These are phyloP conservation scores for Philopotamus ludificatus DNA, from an alignment of 1,140 invertebrate species.

Conservation along the genomic window DNA sequence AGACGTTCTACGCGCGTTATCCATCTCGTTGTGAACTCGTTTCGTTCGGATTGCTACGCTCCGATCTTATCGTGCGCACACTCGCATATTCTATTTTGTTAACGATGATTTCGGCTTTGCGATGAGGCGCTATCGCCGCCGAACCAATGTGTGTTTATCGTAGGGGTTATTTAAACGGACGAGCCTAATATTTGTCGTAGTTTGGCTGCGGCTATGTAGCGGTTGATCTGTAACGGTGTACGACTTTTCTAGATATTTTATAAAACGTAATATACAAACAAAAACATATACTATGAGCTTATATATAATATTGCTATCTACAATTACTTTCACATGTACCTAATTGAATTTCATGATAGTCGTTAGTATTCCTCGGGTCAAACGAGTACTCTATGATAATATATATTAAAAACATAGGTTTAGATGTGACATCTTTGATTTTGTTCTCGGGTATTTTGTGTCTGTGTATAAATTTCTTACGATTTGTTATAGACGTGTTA, in stretches of 20 bases:
- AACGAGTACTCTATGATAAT: too few relatives aligned
- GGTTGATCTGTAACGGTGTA: conserved; percentile 22
- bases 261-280: conserved; percentile 9
- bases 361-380: conserved; percentile 25
- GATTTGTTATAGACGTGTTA: too few relatives aligned
- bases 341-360: conserved; percentile 39
- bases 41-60: too few relatives aligned
- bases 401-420: too few relatives aligned
- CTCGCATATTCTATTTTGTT: too few relatives aligned
- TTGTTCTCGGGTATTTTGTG: too few relatives aligned
- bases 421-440: too few relatives aligned
- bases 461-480: too few relatives aligned
- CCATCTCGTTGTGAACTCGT: too few relatives aligned
- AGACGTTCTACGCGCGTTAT: too few relatives aligned
- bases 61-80: too few relatives aligned
- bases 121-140: neutral
- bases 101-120: neutral
- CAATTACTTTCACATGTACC: conserved; percentile 42
- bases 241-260: conserved; percentile 22
- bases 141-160: neutral
- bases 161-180: neutral
- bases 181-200: conserved; percentile 21
- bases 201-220: conserved; percentile 16
- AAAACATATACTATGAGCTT: conserved; percentile 40
- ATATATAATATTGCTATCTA: conserved; percentile 42